Evolutionary conservation across 2,113 vertebrate species (phyloP).

Genomic region (Mellivora capensis): DNA sequence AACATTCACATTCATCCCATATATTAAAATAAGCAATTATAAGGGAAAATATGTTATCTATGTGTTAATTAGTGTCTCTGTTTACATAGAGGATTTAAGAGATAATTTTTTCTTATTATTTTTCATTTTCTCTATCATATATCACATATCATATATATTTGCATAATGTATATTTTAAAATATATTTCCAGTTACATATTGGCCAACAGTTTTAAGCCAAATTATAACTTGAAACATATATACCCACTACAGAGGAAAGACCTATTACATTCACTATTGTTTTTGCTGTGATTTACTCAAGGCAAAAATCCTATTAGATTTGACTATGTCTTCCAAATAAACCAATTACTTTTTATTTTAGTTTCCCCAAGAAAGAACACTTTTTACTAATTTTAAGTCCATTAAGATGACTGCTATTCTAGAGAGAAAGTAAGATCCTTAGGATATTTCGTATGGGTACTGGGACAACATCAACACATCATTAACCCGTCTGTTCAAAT

Average conservation of each 20-base stretch:
- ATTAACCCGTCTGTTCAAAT: neutral
- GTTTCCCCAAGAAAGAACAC: neutral
- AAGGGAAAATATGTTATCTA: neutral
- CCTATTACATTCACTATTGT: neutral
- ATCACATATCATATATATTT: neutral
- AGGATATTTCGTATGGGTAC: neutral
- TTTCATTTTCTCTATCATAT: neutral
- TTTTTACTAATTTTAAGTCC: neutral
- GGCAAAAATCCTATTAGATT: neutral
- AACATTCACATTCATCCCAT: neutral
- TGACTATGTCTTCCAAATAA: neutral
- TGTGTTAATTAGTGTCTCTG: neutral
- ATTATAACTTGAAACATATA: neutral
- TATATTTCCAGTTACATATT: neutral
- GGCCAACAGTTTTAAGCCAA: neutral
- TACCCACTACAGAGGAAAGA: neutral
- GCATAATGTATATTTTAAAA: neutral
- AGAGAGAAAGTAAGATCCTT: neutral
- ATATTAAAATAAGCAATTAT: neutral
- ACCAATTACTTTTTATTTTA: neutral
- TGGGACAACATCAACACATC: neutral
- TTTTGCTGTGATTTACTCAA: neutral
- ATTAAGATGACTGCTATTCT: neutral
- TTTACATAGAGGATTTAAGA: neutral
- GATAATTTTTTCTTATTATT: neutral